Percentiles rank a stretch among this genome's conserved stretches.
Evolutionary conservation across 2,888 invertebrate genomes (phyloP).

Genomic region (Balanococcus diminutus): DNA sequence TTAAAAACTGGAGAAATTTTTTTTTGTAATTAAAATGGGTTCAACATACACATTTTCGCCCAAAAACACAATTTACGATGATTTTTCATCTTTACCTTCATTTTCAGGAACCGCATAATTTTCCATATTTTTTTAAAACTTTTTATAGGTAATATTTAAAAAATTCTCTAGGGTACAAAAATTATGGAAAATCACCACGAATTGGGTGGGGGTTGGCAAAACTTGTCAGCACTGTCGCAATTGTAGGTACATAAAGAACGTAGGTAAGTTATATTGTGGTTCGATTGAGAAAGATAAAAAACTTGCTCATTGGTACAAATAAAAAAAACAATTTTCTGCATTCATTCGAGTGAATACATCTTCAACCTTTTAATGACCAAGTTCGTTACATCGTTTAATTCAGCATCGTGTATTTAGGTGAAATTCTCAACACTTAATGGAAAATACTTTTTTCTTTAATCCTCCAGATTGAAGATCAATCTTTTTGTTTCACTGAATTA

Average conservation of each 20-base stretch:
- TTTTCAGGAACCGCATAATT: no score
- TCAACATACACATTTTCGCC: no score
- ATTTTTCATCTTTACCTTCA: no score
- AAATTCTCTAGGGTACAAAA: no score
- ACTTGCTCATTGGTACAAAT: not conserved
- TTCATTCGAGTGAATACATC: not conserved
- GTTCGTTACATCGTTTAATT: not conserved
- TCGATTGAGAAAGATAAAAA: not conserved
- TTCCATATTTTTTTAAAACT: no score
- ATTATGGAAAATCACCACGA: no score
- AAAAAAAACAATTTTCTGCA: slow-evolving; percentile 5
- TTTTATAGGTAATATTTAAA: no score
- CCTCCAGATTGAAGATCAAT: not conserved
- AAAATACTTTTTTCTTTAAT: not conserved
- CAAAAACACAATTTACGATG: no score
- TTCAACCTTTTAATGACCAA: not conserved
- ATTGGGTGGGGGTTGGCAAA: no score
- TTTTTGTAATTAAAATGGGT: no score
- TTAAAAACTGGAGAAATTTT: no score
- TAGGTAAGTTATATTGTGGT: not conserved
- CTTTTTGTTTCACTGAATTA: slow-evolving; percentile 26
- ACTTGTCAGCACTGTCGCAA: not conserved
- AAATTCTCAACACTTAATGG: not conserved
- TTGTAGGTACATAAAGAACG: no score
- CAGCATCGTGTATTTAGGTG: not conserved